A percentile compares a stretch with the other conserved stretches of the same genome.
These are phyloP conservation scores for Melinopterus prodromus DNA, from an alignment of 2,888 invertebrate species.

Conservation along the genomic window DNA sequence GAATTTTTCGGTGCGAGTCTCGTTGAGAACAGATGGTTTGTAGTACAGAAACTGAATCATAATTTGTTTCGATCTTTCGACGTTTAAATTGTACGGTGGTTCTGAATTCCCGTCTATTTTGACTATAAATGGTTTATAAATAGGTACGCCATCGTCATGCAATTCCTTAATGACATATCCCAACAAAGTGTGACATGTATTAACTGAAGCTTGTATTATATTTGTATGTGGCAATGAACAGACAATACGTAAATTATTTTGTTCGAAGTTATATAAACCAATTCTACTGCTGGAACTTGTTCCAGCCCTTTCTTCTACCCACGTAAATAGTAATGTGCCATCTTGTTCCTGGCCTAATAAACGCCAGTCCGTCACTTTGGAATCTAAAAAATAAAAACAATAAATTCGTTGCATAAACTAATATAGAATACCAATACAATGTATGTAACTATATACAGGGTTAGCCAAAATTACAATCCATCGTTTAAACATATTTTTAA, in stretches of 20 bases:
- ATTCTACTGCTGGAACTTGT: conserved; percentile 57
- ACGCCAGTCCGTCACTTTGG: conserved; percentile 78
- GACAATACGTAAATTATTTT: conserved; percentile 68
- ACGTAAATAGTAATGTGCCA: conserved; percentile 75
- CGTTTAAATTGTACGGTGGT: conserved; percentile 59
- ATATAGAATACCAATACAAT: too few relatives aligned
- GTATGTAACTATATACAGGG: too few relatives aligned
- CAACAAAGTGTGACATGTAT: conserved; percentile 71
- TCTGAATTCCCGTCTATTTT: conserved; percentile 60
- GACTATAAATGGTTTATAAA: conserved; percentile 72
- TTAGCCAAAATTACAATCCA: too few relatives aligned
- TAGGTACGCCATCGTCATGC: conserved; percentile 48
- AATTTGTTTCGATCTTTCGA: conserved; percentile 73
- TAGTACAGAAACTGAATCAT: conserved; percentile 83
- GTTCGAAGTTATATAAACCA: conserved; percentile 69
- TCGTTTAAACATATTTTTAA: too few relatives aligned
- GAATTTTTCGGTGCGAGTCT: conserved; percentile 68
- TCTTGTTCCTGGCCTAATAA: conserved; percentile 83
- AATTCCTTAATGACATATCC: conserved; percentile 73
- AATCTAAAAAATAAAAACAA: conserved; percentile 8
- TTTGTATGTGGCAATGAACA: conserved; percentile 72
- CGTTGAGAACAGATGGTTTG: conserved; percentile 58
- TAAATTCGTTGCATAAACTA: too few relatives aligned
- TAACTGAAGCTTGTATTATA: conserved; percentile 82
- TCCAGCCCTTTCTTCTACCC: conserved; percentile 60